These are phyloP conservation scores for Monopterus albus DNA, from an alignment of 2,113 vertebrate species.

Conservation along the genomic window DNA sequence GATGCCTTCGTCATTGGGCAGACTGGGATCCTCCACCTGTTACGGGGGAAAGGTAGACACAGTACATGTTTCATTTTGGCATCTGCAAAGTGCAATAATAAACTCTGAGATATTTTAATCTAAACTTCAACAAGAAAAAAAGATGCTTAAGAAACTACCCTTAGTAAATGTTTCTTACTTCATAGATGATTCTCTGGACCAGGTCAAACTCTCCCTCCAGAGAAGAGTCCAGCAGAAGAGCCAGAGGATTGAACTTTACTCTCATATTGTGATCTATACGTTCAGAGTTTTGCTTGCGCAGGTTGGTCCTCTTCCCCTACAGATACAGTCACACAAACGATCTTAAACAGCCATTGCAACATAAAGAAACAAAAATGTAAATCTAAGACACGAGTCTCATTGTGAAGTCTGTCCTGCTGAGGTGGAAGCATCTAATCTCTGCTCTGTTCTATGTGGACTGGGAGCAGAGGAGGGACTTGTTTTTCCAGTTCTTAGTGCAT, in stretches of 20 bases:
- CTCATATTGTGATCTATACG: conserved; percentile 94
- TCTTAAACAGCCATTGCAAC: background rate
- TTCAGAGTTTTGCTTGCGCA: conserved; percentile 92
- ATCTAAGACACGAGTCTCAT: background rate
- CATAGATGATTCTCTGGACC: conserved; percentile 97
- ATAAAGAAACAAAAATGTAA: background rate
- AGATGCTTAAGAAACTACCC: background rate
- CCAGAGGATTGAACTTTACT: conserved; percentile 97
- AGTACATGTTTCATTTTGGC: background rate
- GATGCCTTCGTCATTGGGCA: conserved; percentile 97
- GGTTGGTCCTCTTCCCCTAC: conserved; percentile 96
- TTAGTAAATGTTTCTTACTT: conserved; percentile 81
- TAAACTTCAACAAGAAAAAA: background rate
- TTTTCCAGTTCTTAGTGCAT: conserved; percentile 27
- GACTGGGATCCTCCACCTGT: conserved; percentile 96
- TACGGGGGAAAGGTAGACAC: background rate
- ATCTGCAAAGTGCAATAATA: too few species aligned
- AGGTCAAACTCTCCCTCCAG: conserved; percentile 98
- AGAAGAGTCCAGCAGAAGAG: conserved; percentile 95
- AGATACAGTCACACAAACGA: conserved; percentile 32
- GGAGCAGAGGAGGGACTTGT: conserved; percentile 28
- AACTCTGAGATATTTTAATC: background rate
- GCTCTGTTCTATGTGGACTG: conserved; percentile 10
- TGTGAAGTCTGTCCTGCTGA: background rate
- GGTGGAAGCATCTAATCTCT: background rate